A percentile compares a stretch with the other conserved stretches of the same genome.
Conservation (phyloP, 2,888 invertebrate species). For the Zaprionus bogoriensis region DNA sequence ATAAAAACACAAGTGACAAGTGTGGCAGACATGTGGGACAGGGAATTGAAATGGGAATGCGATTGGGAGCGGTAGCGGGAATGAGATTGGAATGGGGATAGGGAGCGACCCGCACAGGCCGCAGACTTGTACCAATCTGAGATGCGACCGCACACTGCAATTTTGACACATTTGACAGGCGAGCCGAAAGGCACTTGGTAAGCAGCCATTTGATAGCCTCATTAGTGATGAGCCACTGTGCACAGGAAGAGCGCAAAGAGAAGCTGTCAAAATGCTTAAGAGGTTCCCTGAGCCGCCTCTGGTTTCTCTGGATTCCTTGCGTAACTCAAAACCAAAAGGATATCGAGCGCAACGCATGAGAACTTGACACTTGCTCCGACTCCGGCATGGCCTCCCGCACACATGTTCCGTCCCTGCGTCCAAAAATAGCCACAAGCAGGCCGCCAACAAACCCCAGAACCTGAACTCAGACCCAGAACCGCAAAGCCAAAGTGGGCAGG, state of each 20-base stretch:
- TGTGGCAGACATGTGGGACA: slow-evolving; percentile 71
- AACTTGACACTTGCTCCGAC: slow-evolving; percentile 65
- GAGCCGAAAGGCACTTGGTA: slow-evolving; percentile 52
- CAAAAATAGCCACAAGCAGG: slow-evolving; percentile 47
- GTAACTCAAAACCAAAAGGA: slow-evolving; percentile 76
- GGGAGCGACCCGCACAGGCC: slow-evolving; percentile 39
- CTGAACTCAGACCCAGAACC: slow-evolving; percentile 21
- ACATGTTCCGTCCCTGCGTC: slow-evolving; percentile 18
- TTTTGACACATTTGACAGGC: slow-evolving; percentile 77
- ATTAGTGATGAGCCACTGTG: slow-evolving; percentile 72
- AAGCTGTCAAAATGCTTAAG: slow-evolving; percentile 70
- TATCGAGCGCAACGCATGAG: slow-evolving; percentile 71
- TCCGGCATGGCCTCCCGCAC: slow-evolving; percentile 51
- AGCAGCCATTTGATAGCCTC: slow-evolving; percentile 78
- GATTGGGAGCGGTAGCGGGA: background rate
- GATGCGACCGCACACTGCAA: slow-evolving; percentile 54
- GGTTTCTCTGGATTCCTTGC: slow-evolving; percentile 45
- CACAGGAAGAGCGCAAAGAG: slow-evolving; percentile 35
- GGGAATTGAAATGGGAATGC: slow-evolving; percentile 22
- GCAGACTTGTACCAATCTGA: slow-evolving; percentile 48
- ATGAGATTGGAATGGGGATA: background rate
- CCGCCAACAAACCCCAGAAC: slow-evolving; percentile 5
- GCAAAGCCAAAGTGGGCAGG: slow-evolving; percentile 49
- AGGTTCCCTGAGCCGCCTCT: slow-evolving; percentile 26
- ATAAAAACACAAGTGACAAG: slow-evolving; percentile 78